Evolutionary conservation across 1,140 invertebrate genomes (phyloP), one percentile per base, ranked within the genome.

Genomic region (Drosophila jambulina): DNA sequence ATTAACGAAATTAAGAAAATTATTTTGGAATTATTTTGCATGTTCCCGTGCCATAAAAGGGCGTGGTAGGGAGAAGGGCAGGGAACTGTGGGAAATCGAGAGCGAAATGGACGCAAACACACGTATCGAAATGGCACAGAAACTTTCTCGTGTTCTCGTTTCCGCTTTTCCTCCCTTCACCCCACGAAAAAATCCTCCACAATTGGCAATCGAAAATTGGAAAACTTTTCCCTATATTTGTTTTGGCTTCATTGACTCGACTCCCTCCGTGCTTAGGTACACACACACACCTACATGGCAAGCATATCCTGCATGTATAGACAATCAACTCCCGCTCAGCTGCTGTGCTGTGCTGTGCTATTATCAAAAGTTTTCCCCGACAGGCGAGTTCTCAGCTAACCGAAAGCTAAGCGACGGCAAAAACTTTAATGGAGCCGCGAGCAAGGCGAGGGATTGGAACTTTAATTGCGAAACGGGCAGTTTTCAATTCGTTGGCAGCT

Each of bases 201-300:
- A 90, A 90, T 90, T 90, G 85, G 82, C 85, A 90, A 90, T 90
- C 85, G 85, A 90, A 90, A 90, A 90, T 90, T 90, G 85, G 85
- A 90, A 90, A 90, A 90, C 75, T 90, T 90, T 90, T 90, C 74
- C 85, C 85, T 77, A 90, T 90, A 90, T 90, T 90, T 90, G 85
- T 90, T 90, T 88, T 85, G 85, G 81, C 85, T 90, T 90, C 85
- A 90, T 90, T 90, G 81, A 90, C 85, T 90, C 78, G 81, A 71
- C 76, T 80, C 48, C 68, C 57, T 45, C 54, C 40, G 38, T 45
- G 69, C 69, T 71, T 70, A 71, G 69, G 48, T 34, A 51, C 43
- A 15, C 19, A 23, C 21, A 23, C 43, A 23, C 19, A 17, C 13
- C 45, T 21, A 29, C 13, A 48, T 60, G 34, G 46, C 21, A 17